These are phyloP conservation scores for Daktulosphaira vitifoliae DNA, from an alignment of 1,140 invertebrate genomes.

Conservation along the genomic window DNA sequence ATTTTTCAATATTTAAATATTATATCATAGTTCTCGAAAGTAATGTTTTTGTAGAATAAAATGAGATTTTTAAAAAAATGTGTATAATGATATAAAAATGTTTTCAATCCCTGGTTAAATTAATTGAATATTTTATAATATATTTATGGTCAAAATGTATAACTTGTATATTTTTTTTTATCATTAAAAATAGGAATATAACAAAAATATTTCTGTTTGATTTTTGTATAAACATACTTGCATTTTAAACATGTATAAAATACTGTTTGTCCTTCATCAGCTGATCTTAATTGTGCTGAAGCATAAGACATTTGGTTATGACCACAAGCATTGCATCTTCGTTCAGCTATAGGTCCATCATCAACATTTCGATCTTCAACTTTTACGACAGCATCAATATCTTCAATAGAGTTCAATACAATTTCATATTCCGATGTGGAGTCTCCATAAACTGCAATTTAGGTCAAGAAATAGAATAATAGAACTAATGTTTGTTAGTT, in stretches of 20 bases:
- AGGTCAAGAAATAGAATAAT: constrained; percentile 11
- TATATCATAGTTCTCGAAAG: no score
- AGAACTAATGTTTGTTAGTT: neutral
- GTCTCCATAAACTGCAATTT: constrained; percentile 54
- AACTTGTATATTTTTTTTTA: no score
- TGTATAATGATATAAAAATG: no score
- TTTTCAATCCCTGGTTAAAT: no score
- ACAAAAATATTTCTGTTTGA: no score
- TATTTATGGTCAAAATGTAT: no score
- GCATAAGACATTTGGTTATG: constrained; percentile 90
- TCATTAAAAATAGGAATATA: no score
- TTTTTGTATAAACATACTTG: constrained; percentile 75
- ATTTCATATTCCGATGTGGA: constrained; percentile 57
- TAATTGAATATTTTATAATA: no score
- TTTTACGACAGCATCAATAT: constrained; percentile 42
- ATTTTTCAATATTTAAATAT: no score
- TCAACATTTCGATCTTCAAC: constrained; percentile 46
- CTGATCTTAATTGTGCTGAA: constrained; percentile 86
- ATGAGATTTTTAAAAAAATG: no score
- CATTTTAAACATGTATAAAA: constrained; percentile 95
- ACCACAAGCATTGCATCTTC: constrained; percentile 80
- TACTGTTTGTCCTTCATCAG: constrained; percentile 98
- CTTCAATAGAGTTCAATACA: constrained; percentile 54
- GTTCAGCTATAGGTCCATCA: constrained; percentile 73
- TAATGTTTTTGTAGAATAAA: no score